Evolutionary conservation across 2,113 vertebrate species (phyloP), one percentile per base, ranked within the genome.

Genomic region (Aramus guarauna): DNA sequence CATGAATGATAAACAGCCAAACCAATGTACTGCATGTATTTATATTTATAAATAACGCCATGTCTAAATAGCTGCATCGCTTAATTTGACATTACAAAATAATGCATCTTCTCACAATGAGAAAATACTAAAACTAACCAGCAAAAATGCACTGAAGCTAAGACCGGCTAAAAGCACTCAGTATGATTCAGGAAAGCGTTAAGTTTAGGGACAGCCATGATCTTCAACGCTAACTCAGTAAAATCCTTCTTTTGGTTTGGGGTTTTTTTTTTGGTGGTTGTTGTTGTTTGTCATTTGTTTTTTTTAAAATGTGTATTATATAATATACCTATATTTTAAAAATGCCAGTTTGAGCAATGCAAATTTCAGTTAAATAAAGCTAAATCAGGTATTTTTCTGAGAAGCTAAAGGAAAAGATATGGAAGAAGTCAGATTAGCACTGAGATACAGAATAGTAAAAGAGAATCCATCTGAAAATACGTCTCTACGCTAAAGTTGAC

Each of bases 141-240:
- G 96, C 96, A 94, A 88, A 92, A 93, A 80, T 47, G 93, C 92
- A 80, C 91, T 76, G 95, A 93, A 97, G 95, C 95, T 6, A 76
- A 82, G 93, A 74, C 78, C 0, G 56, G 88, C 85, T 80, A 84
- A 58, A 96, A 96, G 88, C 94, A 76, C 63, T 92, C 59, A 0
- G 87, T 52, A 76, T 66, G 60, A 68, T 41, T 56, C 56, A 67
- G 84, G 45, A 90, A 95, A 95, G 72, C 60, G 1, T 81, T 56
- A 45, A 24, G 29, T 53, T 78, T 16, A 93, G 73, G 83, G 77
- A 94, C 62, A 95, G 91, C 82, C 59, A 29, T 47, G 62, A 88
- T 84, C 86, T 71, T 76, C 34, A 81, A 80, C 20, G 74, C 41
- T 86, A 85, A 81, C 32, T 48, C 76, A 27, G 53, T 30, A 67